Evolutionary conservation across 1,140 invertebrate species (phyloP).

Genomic region (Metaphire vulgaris): DNA sequence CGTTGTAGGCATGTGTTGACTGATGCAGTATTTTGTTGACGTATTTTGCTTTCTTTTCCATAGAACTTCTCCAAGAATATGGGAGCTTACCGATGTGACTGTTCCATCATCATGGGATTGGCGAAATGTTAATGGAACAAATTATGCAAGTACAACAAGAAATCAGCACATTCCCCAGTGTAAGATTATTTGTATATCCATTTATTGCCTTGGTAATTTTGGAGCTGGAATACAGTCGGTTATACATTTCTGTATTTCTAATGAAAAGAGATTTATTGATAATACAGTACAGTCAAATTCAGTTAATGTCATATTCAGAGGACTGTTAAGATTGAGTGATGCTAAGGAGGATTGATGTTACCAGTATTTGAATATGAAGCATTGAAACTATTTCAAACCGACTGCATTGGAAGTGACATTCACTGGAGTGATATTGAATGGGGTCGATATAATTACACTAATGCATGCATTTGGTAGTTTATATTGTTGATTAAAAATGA

Average conservation of each 20-base stretch:
- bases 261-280: too few species aligned
- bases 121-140: conserved; percentile 53
- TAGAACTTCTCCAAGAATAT: not conserved
- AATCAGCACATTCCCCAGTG: conserved; percentile 55
- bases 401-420: not conserved
- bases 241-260: too few species aligned
- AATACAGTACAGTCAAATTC: too few species aligned
- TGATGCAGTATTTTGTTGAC: too few species aligned
- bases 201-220: not conserved
- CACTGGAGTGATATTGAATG: not conserved
- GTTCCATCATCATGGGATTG: conserved; percentile 53
- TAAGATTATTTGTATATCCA: conserved; percentile 33
- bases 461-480: not conserved
- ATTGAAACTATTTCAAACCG: not conserved
- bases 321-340: too few species aligned
- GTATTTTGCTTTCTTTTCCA: too few species aligned
- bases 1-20: too few species aligned
- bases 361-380: too few species aligned
- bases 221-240: too few species aligned
- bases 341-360: too few species aligned
- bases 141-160: conserved; percentile 53
- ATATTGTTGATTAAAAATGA: not conserved
- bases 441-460: not conserved
- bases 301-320: too few species aligned
- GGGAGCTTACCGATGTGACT: conserved; percentile 11